phyloP scores from a whole-genome alignment of 2,113 vertebrate genomes.

The Turdus rufiventris region DNA sequence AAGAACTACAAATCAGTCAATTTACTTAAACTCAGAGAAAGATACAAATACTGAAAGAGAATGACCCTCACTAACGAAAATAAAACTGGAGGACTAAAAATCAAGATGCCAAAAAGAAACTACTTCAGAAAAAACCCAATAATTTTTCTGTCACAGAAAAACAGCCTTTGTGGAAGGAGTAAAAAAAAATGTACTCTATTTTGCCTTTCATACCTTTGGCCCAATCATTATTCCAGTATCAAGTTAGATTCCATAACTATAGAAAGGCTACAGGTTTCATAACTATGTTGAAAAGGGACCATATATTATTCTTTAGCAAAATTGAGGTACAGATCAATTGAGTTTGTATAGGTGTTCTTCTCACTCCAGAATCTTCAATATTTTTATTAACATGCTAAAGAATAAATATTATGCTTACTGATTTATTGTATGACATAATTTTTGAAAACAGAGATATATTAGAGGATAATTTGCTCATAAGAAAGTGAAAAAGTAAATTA shows the following conservation, averaged over 20 bases:
- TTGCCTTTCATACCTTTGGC: background rate
- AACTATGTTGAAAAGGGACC: background rate
- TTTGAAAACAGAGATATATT: background rate
- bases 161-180: background rate
- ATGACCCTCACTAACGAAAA: background rate
- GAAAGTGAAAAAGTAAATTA: background rate
- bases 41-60: background rate
- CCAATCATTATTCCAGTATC: background rate
- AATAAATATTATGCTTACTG: background rate
- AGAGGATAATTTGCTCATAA: background rate
- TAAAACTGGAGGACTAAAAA: background rate
- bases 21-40: background rate
- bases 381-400: background rate
- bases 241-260: background rate
- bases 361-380: background rate
- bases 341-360: background rate
- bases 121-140: background rate
- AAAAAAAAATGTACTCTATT: background rate
- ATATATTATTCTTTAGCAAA: background rate
- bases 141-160: background rate
- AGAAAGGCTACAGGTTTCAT: background rate
- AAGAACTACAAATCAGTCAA: background rate
- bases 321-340: background rate
- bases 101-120: background rate
- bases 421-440: background rate